Evolutionary conservation across 2,797 vertebrate species (phyloP), one percentile per base, ranked within the genome.

Genomic region (Atherinosoma microstoma): DNA sequence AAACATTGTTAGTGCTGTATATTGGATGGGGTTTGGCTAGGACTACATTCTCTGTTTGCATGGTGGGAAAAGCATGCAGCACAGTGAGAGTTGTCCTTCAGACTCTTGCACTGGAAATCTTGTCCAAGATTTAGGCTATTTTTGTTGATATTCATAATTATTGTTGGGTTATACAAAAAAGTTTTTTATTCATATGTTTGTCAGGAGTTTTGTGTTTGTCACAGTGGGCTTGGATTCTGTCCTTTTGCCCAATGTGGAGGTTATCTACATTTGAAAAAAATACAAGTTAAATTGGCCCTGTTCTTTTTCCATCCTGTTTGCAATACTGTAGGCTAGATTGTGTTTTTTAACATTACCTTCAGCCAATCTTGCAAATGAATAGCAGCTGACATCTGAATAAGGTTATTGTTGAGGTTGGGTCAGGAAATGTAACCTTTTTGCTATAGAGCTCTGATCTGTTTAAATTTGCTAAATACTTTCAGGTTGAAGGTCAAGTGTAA

Each of bases 1-100:
- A 87, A 90, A 85, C 82, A 84, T 84, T 85, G 82, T 85, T 85
- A 83, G 80, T 59, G 36, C 72, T 63, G 67, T 74, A 47, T 79
- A 61, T 66, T 82, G 62, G 54, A 67, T 12, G 16, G 63, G 35
- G 35, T 47, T 24, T 16, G 13, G 42, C 76, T 65, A 61, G 53
- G 11, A 51, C 38, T 1, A 15, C 65, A 38, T 67, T 40, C 54
- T 70, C 32, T 51, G 51, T 24, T 67, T 38, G 53, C 70, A 47
- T 40, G 12, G 70, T 35, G 58, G 59, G 47, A 32, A 35, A 70
- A 54, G 56, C 67, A 64, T 84, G 15, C 15, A 35, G 20, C 20
- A 20, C 35, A 35, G 45, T 51, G 58, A 67, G 27, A 65, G 47
- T 7, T 1, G 27, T 58, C 27, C 49, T 58, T 64, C 20, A 64